Conservation (phyloP, 1,140 invertebrate genomes). For the Zaprionus nigranus region DNA sequence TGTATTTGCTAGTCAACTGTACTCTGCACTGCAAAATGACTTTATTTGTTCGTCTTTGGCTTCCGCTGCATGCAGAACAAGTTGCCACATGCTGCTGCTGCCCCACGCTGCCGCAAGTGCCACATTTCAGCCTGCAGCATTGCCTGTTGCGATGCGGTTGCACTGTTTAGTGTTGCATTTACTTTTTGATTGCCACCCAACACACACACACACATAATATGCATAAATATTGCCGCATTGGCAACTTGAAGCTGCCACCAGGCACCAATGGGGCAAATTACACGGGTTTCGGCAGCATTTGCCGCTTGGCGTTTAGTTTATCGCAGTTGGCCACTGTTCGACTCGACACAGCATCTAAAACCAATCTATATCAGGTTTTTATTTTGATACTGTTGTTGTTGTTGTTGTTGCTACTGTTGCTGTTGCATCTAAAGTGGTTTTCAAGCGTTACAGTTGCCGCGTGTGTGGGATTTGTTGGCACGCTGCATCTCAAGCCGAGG, state of each 20-base stretch:
- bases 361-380: constrained; percentile 66
- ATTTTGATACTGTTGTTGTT: not conserved
- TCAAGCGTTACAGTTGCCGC: constrained; percentile 28
- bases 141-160: constrained; percentile 3
- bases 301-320: constrained; percentile 67
- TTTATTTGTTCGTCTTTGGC: constrained; percentile 5
- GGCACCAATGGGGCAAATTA: constrained; percentile 55
- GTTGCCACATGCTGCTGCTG: not conserved
- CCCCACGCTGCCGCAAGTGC: constrained; percentile 2
- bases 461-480: constrained; percentile 56
- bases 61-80: not conserved
- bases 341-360: constrained; percentile 50
- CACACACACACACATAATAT: constrained; percentile 25
- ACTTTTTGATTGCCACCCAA: constrained; percentile 64
- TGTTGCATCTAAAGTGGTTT: constrained; percentile 43
- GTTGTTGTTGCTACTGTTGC: not conserved
- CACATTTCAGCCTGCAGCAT: constrained; percentile 29
- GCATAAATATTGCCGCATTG: constrained; percentile 53
- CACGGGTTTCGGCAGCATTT: constrained; percentile 56
- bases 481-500: constrained; percentile 22
- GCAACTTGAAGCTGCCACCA: constrained; percentile 8
- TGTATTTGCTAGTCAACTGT: not conserved
- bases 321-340: constrained; percentile 62
- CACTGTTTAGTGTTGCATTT: constrained; percentile 64
- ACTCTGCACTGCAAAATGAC: not conserved